phyloP scores from a whole-genome alignment of 2,797 vertebrate species.

The Sus cebifrons region DNA sequence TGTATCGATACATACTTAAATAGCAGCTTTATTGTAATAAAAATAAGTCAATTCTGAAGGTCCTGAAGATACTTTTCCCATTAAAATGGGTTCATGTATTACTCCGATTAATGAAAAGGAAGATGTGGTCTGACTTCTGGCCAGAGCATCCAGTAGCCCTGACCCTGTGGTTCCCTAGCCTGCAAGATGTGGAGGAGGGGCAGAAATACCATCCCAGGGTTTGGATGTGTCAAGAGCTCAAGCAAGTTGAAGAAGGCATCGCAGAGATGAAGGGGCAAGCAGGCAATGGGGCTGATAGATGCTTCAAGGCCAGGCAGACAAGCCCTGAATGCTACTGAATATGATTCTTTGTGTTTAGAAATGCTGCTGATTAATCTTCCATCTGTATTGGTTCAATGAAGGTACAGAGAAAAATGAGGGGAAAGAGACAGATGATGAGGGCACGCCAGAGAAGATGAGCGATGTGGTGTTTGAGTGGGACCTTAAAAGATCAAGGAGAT shows the following conservation, averaged over 20 bases:
- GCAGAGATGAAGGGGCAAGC: neutral
- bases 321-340: neutral
- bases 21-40: neutral
- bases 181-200: fast-evolving
- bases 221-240: neutral
- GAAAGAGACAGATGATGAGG: neutral
- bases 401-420: neutral
- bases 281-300: neutral
- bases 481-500: neutral
- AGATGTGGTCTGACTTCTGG: neutral
- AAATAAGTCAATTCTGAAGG: neutral
- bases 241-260: neutral
- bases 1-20: neutral
- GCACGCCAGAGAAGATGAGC: neutral
- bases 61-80: neutral
- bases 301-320: neutral
- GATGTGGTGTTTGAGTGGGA: neutral
- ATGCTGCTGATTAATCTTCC: neutral
- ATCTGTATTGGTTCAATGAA: neutral
- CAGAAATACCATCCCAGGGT: neutral
- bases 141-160: neutral
- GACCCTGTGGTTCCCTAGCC: too few species aligned
- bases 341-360: neutral
- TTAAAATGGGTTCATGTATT: neutral
- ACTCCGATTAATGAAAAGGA: neutral